Percentiles rank a stretch among this genome's conserved stretches.
Evolutionary conservation across 1,140 invertebrate genomes (phyloP).

Genomic region (Rhynchophorus ferrugineus): DNA sequence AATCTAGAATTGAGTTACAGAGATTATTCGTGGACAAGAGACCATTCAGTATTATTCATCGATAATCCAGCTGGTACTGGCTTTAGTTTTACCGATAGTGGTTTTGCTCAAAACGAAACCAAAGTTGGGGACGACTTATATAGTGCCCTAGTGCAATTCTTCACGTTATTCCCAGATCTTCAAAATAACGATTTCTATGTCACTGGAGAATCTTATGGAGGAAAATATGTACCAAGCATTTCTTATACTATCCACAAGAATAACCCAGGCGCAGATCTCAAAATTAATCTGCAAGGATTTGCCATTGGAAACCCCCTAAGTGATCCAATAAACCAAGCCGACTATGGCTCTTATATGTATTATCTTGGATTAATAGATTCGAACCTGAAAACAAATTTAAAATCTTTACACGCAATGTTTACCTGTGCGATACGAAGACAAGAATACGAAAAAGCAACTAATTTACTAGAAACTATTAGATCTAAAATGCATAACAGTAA

Average conservation of each 20-base stretch:
- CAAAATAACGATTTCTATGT: slow-evolving; percentile 62
- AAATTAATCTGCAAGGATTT: slow-evolving; percentile 64
- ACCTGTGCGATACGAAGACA: neutral
- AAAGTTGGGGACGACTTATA: slow-evolving; percentile 58
- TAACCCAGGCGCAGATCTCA: slow-evolving; percentile 49
- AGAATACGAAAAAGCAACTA: slow-evolving; percentile 31
- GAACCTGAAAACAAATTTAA: slow-evolving; percentile 50
- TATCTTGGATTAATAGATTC: slow-evolving; percentile 66
- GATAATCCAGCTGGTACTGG: slow-evolving; percentile 80
- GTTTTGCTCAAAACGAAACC: slow-evolving; percentile 57
- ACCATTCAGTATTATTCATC: slow-evolving; percentile 65
- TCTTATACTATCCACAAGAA: slow-evolving; percentile 63
- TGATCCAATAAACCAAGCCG: slow-evolving; percentile 67
- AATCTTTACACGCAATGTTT: slow-evolving; percentile 6
- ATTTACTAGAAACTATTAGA: slow-evolving; percentile 48
- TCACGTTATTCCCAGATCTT: slow-evolving; percentile 61
- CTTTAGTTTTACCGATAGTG: slow-evolving; percentile 61
- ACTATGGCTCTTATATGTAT: slow-evolving; percentile 65
- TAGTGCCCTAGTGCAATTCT: slow-evolving; percentile 59
- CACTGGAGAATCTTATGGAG: slow-evolving; percentile 79
- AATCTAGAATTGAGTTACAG: slow-evolving; percentile 42
- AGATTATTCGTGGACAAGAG: slow-evolving; percentile 59
- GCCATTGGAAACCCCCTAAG: slow-evolving; percentile 78
- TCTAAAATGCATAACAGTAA: slow-evolving; percentile 43
- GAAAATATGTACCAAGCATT: slow-evolving; percentile 72